These are phyloP conservation scores for Neodiprion fabricii DNA, from an alignment of 1,140 invertebrate species.

Conservation along the genomic window DNA sequence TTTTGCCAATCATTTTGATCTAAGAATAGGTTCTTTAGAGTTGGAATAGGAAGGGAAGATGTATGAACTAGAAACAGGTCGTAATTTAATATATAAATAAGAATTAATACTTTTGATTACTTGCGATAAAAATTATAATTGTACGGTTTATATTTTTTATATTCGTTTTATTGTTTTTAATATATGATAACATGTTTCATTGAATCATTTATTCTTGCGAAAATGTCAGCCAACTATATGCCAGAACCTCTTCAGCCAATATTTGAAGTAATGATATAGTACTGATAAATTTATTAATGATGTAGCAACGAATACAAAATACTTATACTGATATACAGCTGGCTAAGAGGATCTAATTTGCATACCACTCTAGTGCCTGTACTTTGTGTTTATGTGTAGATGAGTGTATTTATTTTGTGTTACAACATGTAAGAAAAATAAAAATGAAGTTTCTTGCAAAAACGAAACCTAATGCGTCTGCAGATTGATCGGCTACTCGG, in stretches of 20 bases:
- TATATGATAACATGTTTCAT: conserved; percentile 58
- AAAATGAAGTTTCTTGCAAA: conserved; percentile 39
- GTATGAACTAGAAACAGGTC: too few relatives aligned
- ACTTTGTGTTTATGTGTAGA: background rate
- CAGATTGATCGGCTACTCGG: conserved; percentile 36
- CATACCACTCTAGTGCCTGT: conserved; percentile 32
- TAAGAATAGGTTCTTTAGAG: too few relatives aligned
- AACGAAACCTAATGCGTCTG: conserved; percentile 48
- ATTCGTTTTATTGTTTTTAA: conserved; percentile 47
- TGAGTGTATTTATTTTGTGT: conserved; percentile 42
- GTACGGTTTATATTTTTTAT: background rate
- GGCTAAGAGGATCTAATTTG: conserved; percentile 38
- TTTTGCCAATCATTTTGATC: too few relatives aligned
- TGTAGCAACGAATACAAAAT: conserved; percentile 22
- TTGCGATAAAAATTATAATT: background rate
- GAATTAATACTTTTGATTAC: background rate
- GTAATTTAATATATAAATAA: background rate
- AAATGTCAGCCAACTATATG: conserved; percentile 50
- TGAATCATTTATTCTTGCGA: conserved; percentile 54
- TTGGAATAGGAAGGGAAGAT: too few relatives aligned
- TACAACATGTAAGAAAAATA: conserved; percentile 43
- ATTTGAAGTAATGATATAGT: conserved; percentile 27
- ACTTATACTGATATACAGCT: conserved; percentile 25
- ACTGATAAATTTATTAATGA: conserved; percentile 30
- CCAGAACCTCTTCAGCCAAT: conserved; percentile 38